Percentiles rank a stretch among this genome's conserved stretches.
Evolutionary conservation across 2,888 invertebrate genomes (phyloP).

Genomic region (Drosophila prostipennis): DNA sequence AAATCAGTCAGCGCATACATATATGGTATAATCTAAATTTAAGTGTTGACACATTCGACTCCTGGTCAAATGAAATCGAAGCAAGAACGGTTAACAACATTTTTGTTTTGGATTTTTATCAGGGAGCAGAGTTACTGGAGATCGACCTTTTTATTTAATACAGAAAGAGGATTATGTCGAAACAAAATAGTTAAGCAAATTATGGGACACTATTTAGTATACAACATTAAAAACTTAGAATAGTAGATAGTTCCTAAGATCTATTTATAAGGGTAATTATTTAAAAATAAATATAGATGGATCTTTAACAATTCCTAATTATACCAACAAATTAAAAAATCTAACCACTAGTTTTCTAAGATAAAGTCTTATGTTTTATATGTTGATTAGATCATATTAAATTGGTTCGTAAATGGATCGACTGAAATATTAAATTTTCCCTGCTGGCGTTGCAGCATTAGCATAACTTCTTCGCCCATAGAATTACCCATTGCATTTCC

Average conservation of each 20-base stretch:
- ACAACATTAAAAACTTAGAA: too few species aligned
- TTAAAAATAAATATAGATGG: too few species aligned
- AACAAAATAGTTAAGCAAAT: too few species aligned
- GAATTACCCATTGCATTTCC: slow-evolving; percentile 12
- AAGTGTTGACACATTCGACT: slow-evolving; percentile 76
- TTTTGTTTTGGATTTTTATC: neutral
- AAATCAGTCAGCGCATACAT: slow-evolving; percentile 70
- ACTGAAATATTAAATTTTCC: slow-evolving; percentile 6
- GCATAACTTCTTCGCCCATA: slow-evolving; percentile 22
- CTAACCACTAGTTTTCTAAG: too few species aligned
- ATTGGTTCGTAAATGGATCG: neutral
- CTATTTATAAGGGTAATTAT: too few species aligned
- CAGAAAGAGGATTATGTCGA: too few species aligned
- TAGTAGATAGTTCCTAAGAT: too few species aligned
- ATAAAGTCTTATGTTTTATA: neutral
- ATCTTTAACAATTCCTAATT: too few species aligned
- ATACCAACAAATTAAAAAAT: too few species aligned
- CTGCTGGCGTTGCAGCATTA: slow-evolving; percentile 8
- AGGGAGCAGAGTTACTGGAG: neutral
- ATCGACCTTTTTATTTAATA: too few species aligned
- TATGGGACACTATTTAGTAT: too few species aligned
- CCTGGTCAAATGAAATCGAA: slow-evolving; percentile 41
- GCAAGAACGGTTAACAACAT: slow-evolving; percentile 43
- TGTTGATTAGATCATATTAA: neutral
- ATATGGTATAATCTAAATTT: slow-evolving; percentile 82